A percentile compares a stretch with the other conserved stretches of the same genome.
phyloP scores from a whole-genome alignment of 2,888 invertebrate species.

The Acronicta aceris region DNA sequence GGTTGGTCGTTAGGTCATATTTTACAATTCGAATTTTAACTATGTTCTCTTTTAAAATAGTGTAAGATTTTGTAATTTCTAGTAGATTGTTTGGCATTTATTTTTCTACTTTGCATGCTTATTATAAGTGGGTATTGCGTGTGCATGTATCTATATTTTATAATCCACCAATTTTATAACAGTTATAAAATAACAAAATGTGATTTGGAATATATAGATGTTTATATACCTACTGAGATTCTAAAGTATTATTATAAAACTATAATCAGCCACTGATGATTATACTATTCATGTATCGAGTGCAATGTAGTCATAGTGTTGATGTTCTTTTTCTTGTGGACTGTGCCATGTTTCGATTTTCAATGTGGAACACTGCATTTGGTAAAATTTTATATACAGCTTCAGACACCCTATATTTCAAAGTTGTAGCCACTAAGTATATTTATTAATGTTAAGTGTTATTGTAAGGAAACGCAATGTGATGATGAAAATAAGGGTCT shows the following conservation, averaged over 20 bases:
- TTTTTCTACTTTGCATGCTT: slow-evolving; percentile 57
- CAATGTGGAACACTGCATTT: slow-evolving; percentile 61
- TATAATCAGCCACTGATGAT: slow-evolving; percentile 43
- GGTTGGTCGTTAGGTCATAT: slow-evolving; percentile 54
- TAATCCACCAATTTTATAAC: slow-evolving; percentile 26
- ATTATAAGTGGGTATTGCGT: slow-evolving; percentile 30
- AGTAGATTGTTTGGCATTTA: slow-evolving; percentile 63
- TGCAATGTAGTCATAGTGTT: slow-evolving; percentile 75
- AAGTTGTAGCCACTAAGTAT: slow-evolving; percentile 66
- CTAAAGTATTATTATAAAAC: slow-evolving; percentile 45
- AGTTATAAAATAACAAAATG: slow-evolving; percentile 42
- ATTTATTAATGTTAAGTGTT: slow-evolving; percentile 72
- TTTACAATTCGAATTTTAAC: slow-evolving; percentile 40
- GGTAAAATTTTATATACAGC: slow-evolving; percentile 53
- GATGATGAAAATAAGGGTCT: slow-evolving; percentile 86
- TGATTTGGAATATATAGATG: slow-evolving; percentile 48
- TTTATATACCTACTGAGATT: slow-evolving; percentile 45
- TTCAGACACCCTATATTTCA: slow-evolving; percentile 60
- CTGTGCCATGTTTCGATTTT: slow-evolving; percentile 78
- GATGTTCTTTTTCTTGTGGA: slow-evolving; percentile 63
- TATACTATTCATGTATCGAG: slow-evolving; percentile 60
- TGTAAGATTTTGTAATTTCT: slow-evolving; percentile 53
- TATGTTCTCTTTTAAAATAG: slow-evolving; percentile 47
- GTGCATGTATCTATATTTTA: slow-evolving; percentile 37
- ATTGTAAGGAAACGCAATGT: slow-evolving; percentile 85